Evolutionary conservation across 2,113 vertebrate genomes (phyloP).

Genomic region (Empidonax traillii): DNA sequence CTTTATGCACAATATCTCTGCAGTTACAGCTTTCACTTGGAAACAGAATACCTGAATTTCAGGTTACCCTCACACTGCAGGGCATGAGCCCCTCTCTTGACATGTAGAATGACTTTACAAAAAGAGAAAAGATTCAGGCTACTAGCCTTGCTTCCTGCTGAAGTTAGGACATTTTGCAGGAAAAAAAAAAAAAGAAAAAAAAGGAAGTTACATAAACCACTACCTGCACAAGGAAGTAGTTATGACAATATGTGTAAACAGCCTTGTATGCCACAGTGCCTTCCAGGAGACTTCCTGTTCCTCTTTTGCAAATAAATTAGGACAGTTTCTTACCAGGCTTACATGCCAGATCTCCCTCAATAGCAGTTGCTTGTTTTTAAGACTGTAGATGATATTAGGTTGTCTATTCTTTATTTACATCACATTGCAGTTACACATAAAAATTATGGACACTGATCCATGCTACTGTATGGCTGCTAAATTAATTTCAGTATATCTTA

Average conservation of each 20-base stretch:
- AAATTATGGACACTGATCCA: neutral
- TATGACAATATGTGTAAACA: neutral
- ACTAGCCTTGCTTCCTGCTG: neutral
- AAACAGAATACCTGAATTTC: neutral
- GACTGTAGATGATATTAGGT: neutral
- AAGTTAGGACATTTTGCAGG: neutral
- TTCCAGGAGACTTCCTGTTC: neutral
- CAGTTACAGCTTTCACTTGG: neutral
- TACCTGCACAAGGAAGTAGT: neutral
- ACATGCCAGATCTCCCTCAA: neutral
- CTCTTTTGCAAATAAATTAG: neutral
- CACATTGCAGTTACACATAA: neutral
- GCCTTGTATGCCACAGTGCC: neutral
- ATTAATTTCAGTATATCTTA: neutral
- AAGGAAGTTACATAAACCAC: neutral
- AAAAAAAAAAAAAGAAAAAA: neutral
- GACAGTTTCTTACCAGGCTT: neutral
- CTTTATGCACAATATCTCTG: neutral
- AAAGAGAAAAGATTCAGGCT: neutral
- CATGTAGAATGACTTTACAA: neutral
- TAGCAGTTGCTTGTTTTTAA: neutral
- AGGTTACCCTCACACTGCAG: neutral
- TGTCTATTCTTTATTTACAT: neutral
- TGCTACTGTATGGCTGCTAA: neutral
- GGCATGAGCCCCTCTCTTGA: neutral